Percentiles rank a stretch among this genome's conserved stretches.
Conservation (phyloP, 2,797 vertebrate species). For the Tenualosa ilisha region DNA sequence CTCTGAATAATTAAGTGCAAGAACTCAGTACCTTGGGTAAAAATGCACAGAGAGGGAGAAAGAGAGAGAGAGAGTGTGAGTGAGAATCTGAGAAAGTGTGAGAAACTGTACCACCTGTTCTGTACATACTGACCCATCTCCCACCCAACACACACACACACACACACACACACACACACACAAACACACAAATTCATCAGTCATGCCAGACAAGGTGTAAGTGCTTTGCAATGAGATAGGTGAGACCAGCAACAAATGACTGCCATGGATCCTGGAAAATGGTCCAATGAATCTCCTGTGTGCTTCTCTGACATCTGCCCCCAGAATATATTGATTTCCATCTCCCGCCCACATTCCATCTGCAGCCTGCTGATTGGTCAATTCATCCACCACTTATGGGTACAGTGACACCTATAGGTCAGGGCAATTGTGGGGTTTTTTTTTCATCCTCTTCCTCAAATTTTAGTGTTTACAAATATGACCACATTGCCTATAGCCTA, state of each 20-base stretch:
- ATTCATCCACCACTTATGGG: not conserved
- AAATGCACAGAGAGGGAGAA: not conserved
- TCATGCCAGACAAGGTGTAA: conserved; percentile 13
- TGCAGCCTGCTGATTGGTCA: not conserved
- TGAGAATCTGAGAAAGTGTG: not conserved
- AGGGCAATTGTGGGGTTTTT: too few species aligned
- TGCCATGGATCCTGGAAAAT: conserved; percentile 22
- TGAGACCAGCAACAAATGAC: conserved; percentile 12
- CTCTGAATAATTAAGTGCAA: not conserved
- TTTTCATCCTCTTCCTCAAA: too few species aligned
- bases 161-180: conserved; percentile 16
- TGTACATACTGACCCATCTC: not conserved
- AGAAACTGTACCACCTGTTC: not conserved
- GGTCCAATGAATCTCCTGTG: conserved; percentile 15
- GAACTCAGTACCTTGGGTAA: not conserved
- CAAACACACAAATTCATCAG: conserved; percentile 13
- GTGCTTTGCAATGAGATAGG: not conserved
- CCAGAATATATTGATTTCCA: not conserved
- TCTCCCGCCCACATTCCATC: not conserved
- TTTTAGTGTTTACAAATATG: not conserved
- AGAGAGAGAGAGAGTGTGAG: too few species aligned
- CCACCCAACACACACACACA: not conserved
- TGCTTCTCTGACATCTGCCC: conserved; percentile 4
- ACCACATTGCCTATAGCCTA: too few species aligned
- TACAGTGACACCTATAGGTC: not conserved